Evolutionary conservation across 2,797 vertebrate genomes (phyloP), one percentile per base, ranked within the genome.

Genomic region (Urophycis tenuis): DNA sequence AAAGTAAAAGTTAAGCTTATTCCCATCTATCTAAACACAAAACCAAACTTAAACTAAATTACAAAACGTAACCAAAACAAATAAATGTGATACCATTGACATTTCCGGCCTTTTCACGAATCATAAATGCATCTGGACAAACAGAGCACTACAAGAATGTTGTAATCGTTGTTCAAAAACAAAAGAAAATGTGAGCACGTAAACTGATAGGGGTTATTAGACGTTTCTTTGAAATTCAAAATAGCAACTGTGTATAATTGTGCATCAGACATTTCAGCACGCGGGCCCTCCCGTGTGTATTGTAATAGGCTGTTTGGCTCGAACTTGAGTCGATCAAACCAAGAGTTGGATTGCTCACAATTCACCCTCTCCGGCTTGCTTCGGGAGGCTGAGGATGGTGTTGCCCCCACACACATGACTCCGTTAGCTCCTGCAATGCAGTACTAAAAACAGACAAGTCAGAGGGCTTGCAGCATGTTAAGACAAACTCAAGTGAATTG

Each of bases 391-490:
- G 81, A 72, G 34, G 75, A 77, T 67, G 73, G 76, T 81, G 76
- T 67, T 19, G 60, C 75, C 81, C 79, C 76, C 88, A 88, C 88
- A 87, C 84, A 88, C 86, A 81, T 82, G 87, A 81, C 87, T 89
- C 85, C 84, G 74, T 87, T 88, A 87, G 89, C 91, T 93, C 91
- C 92, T 84, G 89, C 90, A 90, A 82, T 85, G 91, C 90, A 88
- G 85, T 82, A 81, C 88, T 88, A 87, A 80, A 85, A 90, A 89
- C 89, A 91, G 88, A 90, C 87, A 90, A 86, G 82, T 41, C 77
- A 85, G 81, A 81, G 67, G 80, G 87, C 86, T 91, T 87, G 87
- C 85, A 86, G 88, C 72, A 82, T 87, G 83, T 82, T 31, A 77
- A 77, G 74, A 81, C 78, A 81, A 86, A 78, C 15, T 6, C 25